Conservation (phyloP, 2,888 invertebrate species). For the Xestoiulus laeticollis region DNA sequence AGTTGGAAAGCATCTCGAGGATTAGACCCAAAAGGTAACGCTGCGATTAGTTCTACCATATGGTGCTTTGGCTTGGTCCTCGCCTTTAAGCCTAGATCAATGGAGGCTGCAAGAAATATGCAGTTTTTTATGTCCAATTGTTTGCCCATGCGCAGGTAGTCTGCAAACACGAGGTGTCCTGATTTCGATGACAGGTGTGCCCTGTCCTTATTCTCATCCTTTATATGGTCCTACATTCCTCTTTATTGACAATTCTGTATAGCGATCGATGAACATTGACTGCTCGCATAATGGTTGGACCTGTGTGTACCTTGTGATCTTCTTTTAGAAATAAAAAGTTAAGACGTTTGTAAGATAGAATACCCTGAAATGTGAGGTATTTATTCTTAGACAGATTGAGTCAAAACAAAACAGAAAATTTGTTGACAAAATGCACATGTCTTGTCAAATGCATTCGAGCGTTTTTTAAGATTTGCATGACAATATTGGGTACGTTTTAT, state of each 20-base stretch:
- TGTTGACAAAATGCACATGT: too few relatives aligned
- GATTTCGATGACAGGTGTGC: slow-evolving; percentile 12
- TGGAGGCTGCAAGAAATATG: not conserved
- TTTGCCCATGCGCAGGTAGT: not conserved
- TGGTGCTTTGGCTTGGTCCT: not conserved
- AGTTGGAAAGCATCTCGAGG: not conserved
- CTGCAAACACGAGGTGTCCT: not conserved
- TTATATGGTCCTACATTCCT: not conserved
- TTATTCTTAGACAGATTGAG: too few relatives aligned
- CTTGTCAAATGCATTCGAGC: too few relatives aligned
- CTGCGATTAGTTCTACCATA: not conserved
- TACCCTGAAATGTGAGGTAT: too few relatives aligned
- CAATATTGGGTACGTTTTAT: too few relatives aligned
- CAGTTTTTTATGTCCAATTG: not conserved
- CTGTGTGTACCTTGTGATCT: too few relatives aligned
- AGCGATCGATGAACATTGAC: not conserved
- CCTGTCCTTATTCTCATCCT: not conserved
- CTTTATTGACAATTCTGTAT: not conserved
- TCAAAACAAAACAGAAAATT: too few relatives aligned
- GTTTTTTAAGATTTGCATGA: too few relatives aligned
- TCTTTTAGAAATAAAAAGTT: too few relatives aligned
- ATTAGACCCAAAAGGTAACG: not conserved
- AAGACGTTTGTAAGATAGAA: too few relatives aligned
- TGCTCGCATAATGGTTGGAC: too few relatives aligned
- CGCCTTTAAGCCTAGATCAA: not conserved